Conservation (phyloP, 2,888 invertebrate genomes). For the Conus canariensis region DNA sequence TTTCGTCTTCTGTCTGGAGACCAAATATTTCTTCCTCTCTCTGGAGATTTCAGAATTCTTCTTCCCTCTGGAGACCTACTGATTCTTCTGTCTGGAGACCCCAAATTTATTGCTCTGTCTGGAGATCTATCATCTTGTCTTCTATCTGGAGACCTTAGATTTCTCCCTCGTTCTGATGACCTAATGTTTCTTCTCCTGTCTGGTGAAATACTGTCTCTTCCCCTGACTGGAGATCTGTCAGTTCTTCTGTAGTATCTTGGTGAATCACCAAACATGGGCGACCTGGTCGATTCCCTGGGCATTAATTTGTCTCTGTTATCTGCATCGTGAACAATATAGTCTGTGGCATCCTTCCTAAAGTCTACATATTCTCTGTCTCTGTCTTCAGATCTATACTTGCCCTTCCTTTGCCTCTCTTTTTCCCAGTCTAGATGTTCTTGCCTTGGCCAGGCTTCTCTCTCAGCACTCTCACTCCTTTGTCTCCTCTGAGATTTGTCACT, state of each 20-base stretch:
- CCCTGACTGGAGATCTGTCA: background rate
- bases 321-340: background rate
- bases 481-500: background rate
- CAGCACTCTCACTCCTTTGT: constrained; percentile 14
- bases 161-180: background rate
- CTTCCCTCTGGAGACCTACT: background rate
- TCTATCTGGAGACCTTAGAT: background rate
- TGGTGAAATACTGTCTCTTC: background rate
- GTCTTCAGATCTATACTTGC: background rate
- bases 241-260: background rate
- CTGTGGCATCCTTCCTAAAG: background rate
- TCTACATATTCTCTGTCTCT: background rate
- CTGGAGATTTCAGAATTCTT: background rate
- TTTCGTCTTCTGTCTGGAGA: background rate
- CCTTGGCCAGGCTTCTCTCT: background rate
- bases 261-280: background rate
- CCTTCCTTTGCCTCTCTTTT: background rate
- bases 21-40: constrained; percentile 1
- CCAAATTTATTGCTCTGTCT: background rate
- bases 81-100: background rate
- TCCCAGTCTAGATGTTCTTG: background rate
- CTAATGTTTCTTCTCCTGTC: background rate
- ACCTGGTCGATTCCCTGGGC: background rate
- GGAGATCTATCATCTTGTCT: background rate
- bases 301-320: background rate